Evolutionary conservation across 2,113 vertebrate genomes (phyloP).

Genomic region (Damaliscus lunatus): DNA sequence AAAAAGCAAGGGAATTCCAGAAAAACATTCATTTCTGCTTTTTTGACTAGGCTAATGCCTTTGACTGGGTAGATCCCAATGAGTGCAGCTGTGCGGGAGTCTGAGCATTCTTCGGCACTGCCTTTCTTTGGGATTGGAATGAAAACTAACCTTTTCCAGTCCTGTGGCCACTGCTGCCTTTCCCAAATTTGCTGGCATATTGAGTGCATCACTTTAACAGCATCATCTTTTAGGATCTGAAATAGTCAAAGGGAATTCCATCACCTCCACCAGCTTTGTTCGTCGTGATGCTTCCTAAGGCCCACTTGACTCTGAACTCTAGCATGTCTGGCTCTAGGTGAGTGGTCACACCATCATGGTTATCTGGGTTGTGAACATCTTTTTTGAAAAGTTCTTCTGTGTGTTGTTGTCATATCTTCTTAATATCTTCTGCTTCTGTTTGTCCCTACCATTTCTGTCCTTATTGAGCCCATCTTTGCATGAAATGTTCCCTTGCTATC

Average conservation of each 20-base stretch:
- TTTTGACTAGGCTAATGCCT: background rate
- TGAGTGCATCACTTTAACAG: background rate
- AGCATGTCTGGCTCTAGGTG: background rate
- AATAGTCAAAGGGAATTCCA: background rate
- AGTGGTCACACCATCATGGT: background rate
- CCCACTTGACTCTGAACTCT: background rate
- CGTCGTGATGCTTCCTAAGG: background rate
- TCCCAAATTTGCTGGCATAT: background rate
- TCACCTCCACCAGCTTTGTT: background rate
- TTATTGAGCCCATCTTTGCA: background rate
- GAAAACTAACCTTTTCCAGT: background rate
- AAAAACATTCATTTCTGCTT: background rate
- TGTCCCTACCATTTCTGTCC: background rate
- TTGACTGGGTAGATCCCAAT: background rate
- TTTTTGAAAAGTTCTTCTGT: background rate
- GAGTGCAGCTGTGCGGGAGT: background rate
- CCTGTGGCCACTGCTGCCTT: background rate
- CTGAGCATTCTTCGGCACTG: background rate
- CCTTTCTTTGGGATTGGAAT: background rate
- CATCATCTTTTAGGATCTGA: background rate
- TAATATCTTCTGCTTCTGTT: background rate
- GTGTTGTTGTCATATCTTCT: background rate
- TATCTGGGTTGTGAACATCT: background rate
- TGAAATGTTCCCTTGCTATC: background rate
- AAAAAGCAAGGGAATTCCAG: background rate